A percentile compares a stretch with the other conserved stretches of the same genome.
Conservation (phyloP, 2,797 vertebrate species). For the Myioborus melanocephalus region DNA sequence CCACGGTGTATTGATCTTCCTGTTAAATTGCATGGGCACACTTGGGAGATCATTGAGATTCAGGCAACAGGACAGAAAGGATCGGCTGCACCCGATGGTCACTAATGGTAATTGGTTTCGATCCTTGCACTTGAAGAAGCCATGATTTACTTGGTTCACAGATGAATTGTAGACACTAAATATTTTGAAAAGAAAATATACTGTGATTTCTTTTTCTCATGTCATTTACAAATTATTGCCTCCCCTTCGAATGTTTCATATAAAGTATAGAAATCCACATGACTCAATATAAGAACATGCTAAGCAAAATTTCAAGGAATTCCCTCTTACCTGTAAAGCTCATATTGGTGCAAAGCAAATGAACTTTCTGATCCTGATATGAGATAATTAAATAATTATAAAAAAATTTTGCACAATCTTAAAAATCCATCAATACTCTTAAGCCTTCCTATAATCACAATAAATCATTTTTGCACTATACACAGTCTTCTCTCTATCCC, state of each 20-base stretch:
- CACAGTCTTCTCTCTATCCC: neutral
- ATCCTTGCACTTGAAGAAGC: constrained; percentile 85
- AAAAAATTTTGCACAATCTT: neutral
- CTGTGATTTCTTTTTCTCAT: constrained; percentile 66
- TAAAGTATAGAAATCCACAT: constrained; percentile 7
- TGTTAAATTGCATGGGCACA: constrained; percentile 92
- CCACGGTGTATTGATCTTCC: constrained; percentile 88
- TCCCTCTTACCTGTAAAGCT: neutral
- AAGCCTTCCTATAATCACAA: neutral
- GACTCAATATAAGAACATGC: neutral
- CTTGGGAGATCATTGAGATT: constrained; percentile 86
- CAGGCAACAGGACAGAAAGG: constrained; percentile 82
- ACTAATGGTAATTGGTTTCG: constrained; percentile 98
- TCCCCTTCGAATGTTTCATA: constrained; percentile 20
- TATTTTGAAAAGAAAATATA: constrained; percentile 87
- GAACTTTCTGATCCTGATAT: neutral
- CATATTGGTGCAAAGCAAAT: neutral
- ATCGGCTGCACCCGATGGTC: constrained; percentile 79
- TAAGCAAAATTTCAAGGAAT: constrained; percentile 3
- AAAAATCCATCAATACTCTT: neutral
- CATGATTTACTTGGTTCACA: constrained; percentile 83
- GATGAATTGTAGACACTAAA: constrained; percentile 88
- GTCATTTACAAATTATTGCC: constrained; percentile 63
- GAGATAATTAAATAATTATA: constrained; percentile 7
- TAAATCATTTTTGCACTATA: neutral